A percentile compares a stretch with the other conserved stretches of the same genome.
Conservation (phyloP, 2,888 invertebrate genomes). For the Blastobasis adustella region DNA sequence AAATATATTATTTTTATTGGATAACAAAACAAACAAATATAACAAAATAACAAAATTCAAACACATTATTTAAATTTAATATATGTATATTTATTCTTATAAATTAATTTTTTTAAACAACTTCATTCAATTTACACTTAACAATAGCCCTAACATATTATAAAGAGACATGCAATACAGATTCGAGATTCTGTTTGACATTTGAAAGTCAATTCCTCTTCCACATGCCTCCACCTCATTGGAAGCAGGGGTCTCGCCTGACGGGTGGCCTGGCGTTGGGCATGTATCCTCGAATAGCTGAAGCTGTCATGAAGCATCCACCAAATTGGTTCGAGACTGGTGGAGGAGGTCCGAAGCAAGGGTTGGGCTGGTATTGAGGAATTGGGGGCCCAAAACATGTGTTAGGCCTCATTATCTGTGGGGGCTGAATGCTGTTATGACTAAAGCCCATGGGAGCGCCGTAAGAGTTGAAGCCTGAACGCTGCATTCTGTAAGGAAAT, state of each 20-base stretch:
- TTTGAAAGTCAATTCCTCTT: no score
- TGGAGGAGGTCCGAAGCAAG: conserved; percentile 18
- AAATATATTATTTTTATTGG: no score
- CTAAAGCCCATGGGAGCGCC: background rate
- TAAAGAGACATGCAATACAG: no score
- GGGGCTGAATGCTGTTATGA: conserved; percentile 6
- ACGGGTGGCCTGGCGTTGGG: background rate
- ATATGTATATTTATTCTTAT: no score
- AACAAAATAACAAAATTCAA: no score
- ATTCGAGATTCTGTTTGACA: conserved; percentile 25
- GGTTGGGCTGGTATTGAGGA: conserved; percentile 10
- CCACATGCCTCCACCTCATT: background rate
- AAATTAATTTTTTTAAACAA: no score
- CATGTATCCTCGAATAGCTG: conserved; percentile 24
- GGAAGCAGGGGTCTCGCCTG: conserved; percentile 21
- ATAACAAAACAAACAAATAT: no score
- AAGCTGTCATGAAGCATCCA: conserved; percentile 42
- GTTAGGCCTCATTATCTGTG: conserved; percentile 14
- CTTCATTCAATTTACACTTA: no score
- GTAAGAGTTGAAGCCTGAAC: conserved; percentile 31
- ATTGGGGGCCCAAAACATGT: conserved; percentile 28
- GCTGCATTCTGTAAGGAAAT: conserved; percentile 48
- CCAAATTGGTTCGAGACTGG: conserved; percentile 27
- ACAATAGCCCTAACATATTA: no score
- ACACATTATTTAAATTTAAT: no score